A percentile compares a stretch with the other conserved stretches of the same genome.
Evolutionary conservation across 2,797 vertebrate genomes (phyloP).

Genomic region (Ciconia nigra): DNA sequence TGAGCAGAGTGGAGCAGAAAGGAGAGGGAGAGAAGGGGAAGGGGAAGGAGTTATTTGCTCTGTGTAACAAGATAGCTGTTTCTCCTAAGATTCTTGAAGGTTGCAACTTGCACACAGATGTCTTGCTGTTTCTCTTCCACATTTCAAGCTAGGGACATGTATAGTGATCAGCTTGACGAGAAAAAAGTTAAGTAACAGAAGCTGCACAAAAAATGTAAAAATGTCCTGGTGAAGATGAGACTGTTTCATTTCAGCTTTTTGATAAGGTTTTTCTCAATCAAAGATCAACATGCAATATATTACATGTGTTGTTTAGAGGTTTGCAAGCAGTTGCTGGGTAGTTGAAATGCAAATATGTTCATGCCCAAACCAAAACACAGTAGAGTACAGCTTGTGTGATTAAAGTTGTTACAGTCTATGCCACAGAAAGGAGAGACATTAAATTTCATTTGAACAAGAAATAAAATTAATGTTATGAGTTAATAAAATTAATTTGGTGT

Average conservation of each 20-base stretch:
- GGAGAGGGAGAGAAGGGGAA: background rate
- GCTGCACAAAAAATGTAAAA: background rate
- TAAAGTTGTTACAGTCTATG: background rate
- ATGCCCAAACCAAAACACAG: background rate
- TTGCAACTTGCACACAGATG: background rate
- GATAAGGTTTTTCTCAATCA: background rate
- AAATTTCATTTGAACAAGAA: background rate
- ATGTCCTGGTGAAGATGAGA: background rate
- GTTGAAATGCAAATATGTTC: background rate
- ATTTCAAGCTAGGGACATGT: background rate
- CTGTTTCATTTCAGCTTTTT: background rate
- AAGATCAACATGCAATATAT: background rate
- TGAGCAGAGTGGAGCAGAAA: background rate
- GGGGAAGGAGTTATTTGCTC: background rate
- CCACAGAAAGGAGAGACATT: background rate
- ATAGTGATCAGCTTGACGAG: background rate
- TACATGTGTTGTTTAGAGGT: background rate
- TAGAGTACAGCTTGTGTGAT: background rate
- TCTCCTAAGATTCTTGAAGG: background rate
- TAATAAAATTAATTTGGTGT: slow-evolving; percentile 29
- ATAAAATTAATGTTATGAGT: background rate
- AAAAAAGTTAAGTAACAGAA: background rate
- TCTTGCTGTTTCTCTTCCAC: background rate
- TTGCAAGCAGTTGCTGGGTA: background rate
- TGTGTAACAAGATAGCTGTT: background rate